phyloP scores from a whole-genome alignment of 2,888 invertebrate genomes.

The Drosophila neotestacea region DNA sequence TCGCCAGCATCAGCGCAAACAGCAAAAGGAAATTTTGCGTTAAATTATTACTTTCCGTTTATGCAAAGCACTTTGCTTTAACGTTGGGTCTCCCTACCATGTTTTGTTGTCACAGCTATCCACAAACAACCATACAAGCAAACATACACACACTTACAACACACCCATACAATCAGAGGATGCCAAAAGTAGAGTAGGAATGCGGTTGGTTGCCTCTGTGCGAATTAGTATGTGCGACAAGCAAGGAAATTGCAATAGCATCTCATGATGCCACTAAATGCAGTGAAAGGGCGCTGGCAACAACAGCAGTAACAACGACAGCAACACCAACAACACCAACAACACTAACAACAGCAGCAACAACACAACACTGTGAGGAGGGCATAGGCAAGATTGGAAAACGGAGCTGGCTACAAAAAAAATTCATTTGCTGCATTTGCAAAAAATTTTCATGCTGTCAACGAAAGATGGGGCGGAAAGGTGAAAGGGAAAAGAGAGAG shows the following conservation, averaged over 20 bases:
- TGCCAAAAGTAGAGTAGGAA: conserved; percentile 4
- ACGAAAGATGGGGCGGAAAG: conserved; percentile 13
- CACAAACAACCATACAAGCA: conserved; percentile 25
- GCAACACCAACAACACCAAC: conserved; percentile 24
- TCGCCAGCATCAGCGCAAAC: conserved; percentile 52
- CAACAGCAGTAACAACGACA: conserved; percentile 45
- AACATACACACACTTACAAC: background rate
- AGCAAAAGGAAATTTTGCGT: conserved; percentile 82
- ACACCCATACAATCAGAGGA: conserved; percentile 5
- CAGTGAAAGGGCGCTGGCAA: conserved; percentile 59
- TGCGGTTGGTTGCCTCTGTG: conserved; percentile 68
- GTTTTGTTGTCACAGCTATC: conserved; percentile 55
- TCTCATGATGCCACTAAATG: conserved; percentile 82
- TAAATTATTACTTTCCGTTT: conserved; percentile 84
- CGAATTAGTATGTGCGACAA: conserved; percentile 83
- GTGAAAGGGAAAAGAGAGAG: background rate
- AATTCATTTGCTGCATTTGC: conserved; percentile 82
- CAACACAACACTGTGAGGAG: conserved; percentile 13
- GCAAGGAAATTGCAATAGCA: conserved; percentile 81
- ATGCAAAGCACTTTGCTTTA: conserved; percentile 77
- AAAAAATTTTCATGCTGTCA: conserved; percentile 72
- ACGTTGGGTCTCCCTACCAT: conserved; percentile 47
- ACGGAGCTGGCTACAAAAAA: conserved; percentile 55
- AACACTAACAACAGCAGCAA: conserved; percentile 11
- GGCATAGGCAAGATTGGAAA: conserved; percentile 52